Conservation (phyloP, 1,140 invertebrate genomes). For the Drosophila ercepeae region DNA sequence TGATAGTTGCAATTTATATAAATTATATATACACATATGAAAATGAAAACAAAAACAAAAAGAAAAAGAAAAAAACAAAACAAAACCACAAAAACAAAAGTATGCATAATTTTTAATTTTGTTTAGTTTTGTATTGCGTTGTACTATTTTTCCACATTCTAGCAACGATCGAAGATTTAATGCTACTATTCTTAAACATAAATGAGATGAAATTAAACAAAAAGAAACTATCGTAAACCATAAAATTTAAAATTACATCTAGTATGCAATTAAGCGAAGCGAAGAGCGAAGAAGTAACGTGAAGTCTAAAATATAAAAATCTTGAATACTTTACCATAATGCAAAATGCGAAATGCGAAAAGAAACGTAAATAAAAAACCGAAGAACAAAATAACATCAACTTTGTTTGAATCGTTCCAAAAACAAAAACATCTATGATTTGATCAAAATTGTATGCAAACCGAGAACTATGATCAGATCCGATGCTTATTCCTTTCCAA, state of each 20-base stretch:
- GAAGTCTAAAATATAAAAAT: slow-evolving; percentile 52
- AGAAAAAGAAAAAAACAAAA: slow-evolving; percentile 54
- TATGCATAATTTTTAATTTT: slow-evolving; percentile 56
- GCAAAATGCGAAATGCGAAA: slow-evolving; percentile 23
- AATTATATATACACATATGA: slow-evolving; percentile 74
- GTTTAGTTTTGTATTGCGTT: slow-evolving; percentile 54
- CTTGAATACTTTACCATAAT: slow-evolving; percentile 66
- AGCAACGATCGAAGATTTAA: slow-evolving; percentile 77
- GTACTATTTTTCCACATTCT: slow-evolving; percentile 63
- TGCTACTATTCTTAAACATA: slow-evolving; percentile 68
- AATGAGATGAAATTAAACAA: slow-evolving; percentile 26
- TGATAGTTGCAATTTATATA: slow-evolving; percentile 83
- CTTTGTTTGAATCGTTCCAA: slow-evolving; percentile 58
- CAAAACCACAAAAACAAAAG: slow-evolving; percentile 51
- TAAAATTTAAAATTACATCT: slow-evolving; percentile 48
- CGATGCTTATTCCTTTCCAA: slow-evolving; percentile 67
- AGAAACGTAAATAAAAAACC: slow-evolving; percentile 43
- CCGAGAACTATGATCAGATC: slow-evolving; percentile 32
- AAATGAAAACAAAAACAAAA: slow-evolving; percentile 47
- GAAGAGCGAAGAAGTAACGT: slow-evolving; percentile 34
- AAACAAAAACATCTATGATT: slow-evolving; percentile 34
- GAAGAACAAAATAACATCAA: slow-evolving; percentile 40
- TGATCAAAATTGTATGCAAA: slow-evolving; percentile 9
- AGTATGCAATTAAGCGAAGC: slow-evolving; percentile 60
- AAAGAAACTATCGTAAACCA: slow-evolving; percentile 63